Percentiles rank a stretch among this genome's conserved stretches.
These are phyloP conservation scores for Hexactinellida sp. DNA, from an alignment of 37 sponge, comb jelly and placozoan species.

Conservation along the genomic window DNA sequence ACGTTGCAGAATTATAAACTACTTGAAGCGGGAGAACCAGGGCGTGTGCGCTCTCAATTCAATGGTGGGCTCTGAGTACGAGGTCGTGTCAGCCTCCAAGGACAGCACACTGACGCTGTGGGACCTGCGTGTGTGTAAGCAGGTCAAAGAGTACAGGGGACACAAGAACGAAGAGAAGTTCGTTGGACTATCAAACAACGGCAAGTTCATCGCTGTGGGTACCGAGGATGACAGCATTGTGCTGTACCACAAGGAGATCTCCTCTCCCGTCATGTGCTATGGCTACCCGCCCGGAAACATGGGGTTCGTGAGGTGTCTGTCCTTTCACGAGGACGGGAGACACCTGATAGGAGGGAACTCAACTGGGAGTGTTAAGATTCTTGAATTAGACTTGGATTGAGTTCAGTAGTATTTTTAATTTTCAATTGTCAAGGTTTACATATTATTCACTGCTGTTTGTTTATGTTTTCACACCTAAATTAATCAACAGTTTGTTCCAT, in stretches of 20 bases:
- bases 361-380: neutral
- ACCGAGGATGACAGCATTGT: neutral
- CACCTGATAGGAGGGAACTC: neutral
- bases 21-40: neutral
- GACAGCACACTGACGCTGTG: neutral
- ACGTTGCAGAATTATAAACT: neutral
- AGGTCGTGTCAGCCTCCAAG: neutral
- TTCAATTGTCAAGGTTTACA: neutral
- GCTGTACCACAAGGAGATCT: neutral
- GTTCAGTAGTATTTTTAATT: neutral
- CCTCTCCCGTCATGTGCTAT: constrained; percentile 14
- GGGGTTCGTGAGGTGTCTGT: neutral
- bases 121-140: neutral
- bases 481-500: too few relatives aligned
- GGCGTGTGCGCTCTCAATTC: neutral
- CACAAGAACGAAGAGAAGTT: constrained; percentile 6
- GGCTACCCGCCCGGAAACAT: neutral
- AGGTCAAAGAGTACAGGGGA: neutral
- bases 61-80: neutral
- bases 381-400: neutral
- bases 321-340: neutral
- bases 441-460: too few relatives aligned
- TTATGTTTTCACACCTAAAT: too few relatives aligned
- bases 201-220: constrained; percentile 10
- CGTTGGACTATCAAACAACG: neutral